Conservation (phyloP, 2,797 vertebrate species). For the Notolepis coatsorum region DNA sequence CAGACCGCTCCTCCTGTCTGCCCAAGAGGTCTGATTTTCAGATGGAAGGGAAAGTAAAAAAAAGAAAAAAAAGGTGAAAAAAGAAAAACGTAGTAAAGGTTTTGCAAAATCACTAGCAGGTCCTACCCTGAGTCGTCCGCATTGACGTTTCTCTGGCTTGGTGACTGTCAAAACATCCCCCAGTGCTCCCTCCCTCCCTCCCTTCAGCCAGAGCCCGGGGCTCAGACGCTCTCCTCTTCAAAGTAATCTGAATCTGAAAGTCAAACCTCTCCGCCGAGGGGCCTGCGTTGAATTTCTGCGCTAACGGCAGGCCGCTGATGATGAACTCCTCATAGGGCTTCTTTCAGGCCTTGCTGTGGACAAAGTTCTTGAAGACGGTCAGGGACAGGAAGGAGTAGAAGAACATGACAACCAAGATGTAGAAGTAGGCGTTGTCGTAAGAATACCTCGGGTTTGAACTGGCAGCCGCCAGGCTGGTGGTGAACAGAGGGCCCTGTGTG, state of each 20-base stretch:
- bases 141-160: conserved; percentile 74
- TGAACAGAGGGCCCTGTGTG: conserved; percentile 25
- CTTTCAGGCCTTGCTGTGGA: conserved; percentile 82
- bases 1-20: conserved; percentile 44
- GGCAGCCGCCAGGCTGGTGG: conserved; percentile 9
- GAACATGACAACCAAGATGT: conserved; percentile 91
- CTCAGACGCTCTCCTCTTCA: conserved; percentile 91
- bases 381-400: conserved; percentile 91
- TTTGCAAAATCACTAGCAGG: conserved; percentile 77
- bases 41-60: conserved; percentile 38
- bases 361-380: conserved; percentile 89
- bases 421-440: conserved; percentile 92
- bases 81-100: conserved; percentile 58
- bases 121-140: conserved; percentile 61
- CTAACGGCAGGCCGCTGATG: conserved; percentile 63
- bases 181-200: conserved; percentile 46
- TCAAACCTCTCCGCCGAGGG: conserved; percentile 78
- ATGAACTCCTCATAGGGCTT: conserved; percentile 87
- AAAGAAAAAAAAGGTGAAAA: not conserved
- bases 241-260: too few relatives aligned
- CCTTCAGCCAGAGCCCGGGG: conserved; percentile 34
- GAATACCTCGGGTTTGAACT: conserved; percentile 63
- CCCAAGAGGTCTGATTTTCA: conserved; percentile 73
- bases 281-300: conserved; percentile 80
- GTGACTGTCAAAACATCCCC: conserved; percentile 73